Conservation (phyloP, 1,140 invertebrate genomes). For the Cotesia chilonis region DNA sequence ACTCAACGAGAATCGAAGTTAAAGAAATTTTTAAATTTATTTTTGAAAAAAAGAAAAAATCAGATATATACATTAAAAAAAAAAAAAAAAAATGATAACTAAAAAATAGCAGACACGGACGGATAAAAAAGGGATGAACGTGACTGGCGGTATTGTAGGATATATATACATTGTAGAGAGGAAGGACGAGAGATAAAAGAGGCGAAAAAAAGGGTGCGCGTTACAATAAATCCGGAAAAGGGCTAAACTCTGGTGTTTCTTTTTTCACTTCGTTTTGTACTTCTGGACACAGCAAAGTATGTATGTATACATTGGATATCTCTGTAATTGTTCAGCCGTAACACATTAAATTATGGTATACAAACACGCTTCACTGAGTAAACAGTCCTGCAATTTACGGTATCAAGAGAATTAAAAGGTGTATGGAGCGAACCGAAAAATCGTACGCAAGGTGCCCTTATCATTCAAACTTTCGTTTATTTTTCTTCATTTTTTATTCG, state of each 20-base stretch:
- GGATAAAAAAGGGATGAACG: slow-evolving; percentile 10
- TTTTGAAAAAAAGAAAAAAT: too few relatives aligned
- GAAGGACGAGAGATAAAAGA: slow-evolving; percentile 20
- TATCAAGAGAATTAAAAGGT: background rate
- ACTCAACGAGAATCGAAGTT: too few relatives aligned
- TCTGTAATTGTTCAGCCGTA: slow-evolving; percentile 29
- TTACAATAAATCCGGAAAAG: slow-evolving; percentile 26
- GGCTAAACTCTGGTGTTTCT: slow-evolving; percentile 9
- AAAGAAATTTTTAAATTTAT: too few relatives aligned
- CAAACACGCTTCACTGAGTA: slow-evolving; percentile 4
- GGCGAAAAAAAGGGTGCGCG: slow-evolving; percentile 15
- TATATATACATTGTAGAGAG: background rate
- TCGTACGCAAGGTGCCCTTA: background rate
- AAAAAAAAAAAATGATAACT: too few relatives aligned
- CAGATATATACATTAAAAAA: too few relatives aligned
- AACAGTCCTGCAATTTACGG: slow-evolving; percentile 2
- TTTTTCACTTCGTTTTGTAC: slow-evolving; percentile 29
- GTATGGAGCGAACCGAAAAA: slow-evolving; percentile 10
- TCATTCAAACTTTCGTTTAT: background rate
- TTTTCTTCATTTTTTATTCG: background rate
- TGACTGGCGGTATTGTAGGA: background rate
- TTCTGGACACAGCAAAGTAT: too few relatives aligned
- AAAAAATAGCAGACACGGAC: background rate
- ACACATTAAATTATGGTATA: slow-evolving; percentile 26
- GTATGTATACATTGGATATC: slow-evolving; percentile 14